phyloP scores from a whole-genome alignment of 2,113 vertebrate species.

The Danionella cerebrum region DNA sequence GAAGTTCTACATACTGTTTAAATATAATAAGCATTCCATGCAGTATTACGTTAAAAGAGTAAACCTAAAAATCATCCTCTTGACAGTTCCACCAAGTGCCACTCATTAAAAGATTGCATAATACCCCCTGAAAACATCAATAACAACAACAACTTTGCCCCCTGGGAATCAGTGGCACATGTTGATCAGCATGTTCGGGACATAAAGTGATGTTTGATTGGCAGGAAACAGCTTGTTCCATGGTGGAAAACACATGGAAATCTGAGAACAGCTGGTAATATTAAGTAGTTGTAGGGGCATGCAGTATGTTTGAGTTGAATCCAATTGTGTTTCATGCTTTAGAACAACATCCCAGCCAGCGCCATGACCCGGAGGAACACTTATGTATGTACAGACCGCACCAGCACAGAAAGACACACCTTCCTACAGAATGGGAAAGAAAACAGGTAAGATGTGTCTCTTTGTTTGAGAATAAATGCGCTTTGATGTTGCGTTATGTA shows the following conservation, averaged over 20 bases:
- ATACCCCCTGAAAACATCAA: not conserved
- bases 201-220: not conserved
- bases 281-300: not conserved
- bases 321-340: not conserved
- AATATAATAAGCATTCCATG: too few relatives aligned
- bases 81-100: not conserved
- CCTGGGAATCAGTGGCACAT: not conserved
- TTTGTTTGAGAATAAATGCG: not conserved
- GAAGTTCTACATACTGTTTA: too few relatives aligned
- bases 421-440: slow-evolving; percentile 86
- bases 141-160: not conserved
- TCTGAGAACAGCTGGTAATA: not conserved
- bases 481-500: not conserved
- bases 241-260: not conserved
- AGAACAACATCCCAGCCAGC: slow-evolving; percentile 85
- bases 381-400: slow-evolving; percentile 84
- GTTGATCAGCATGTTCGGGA: not conserved
- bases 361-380: slow-evolving; percentile 87
- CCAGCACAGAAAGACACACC: slow-evolving; percentile 72
- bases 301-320: not conserved
- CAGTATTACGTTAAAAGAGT: not conserved
- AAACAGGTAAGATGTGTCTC: slow-evolving; percentile 69
- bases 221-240: not conserved
- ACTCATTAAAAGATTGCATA: not conserved
- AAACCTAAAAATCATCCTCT: not conserved